Percentiles rank a stretch among this genome's conserved stretches.
Conservation (phyloP, 2,888 invertebrate genomes). For the Synergus japonicus region DNA sequence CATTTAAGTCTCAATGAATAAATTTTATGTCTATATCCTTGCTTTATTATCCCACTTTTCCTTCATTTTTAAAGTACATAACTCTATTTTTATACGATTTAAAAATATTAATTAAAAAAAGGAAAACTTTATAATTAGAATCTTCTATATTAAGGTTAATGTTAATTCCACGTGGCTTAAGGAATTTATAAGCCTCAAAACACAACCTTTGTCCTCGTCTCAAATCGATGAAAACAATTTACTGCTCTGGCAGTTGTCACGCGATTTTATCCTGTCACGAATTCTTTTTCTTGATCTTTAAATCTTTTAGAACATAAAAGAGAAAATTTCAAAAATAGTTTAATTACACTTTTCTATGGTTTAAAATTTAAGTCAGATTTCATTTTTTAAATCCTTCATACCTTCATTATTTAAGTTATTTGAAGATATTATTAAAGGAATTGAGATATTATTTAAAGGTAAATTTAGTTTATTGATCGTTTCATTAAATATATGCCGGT, state of each 20-base stretch:
- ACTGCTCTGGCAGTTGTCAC: slow-evolving; percentile 12
- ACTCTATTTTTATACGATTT: too few species aligned
- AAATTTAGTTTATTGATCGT: not conserved
- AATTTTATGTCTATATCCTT: not conserved
- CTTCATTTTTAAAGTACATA: too few species aligned
- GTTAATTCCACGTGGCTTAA: slow-evolving; percentile 7
- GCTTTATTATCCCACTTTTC: not conserved
- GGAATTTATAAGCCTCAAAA: slow-evolving; percentile 4
- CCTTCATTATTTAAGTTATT: not conserved
- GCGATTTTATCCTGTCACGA: slow-evolving; percentile 31
- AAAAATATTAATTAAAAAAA: not conserved
- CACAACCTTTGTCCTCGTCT: slow-evolving; percentile 14
- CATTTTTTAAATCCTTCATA: not conserved
- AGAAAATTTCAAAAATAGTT: not conserved
- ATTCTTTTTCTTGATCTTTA: slow-evolving; percentile 24
- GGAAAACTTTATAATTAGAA: not conserved
- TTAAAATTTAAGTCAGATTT: not conserved
- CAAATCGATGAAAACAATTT: slow-evolving; percentile 23
- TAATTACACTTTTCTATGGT: not conserved
- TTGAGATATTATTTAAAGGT: not conserved
- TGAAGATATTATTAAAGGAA: not conserved
- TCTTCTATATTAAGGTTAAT: not conserved
- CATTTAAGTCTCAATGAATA: not conserved
- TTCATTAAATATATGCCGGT: not conserved
- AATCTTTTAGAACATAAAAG: not conserved